phyloP scores from a whole-genome alignment of 2,888 invertebrate species.

The Thymelicus acteon region DNA sequence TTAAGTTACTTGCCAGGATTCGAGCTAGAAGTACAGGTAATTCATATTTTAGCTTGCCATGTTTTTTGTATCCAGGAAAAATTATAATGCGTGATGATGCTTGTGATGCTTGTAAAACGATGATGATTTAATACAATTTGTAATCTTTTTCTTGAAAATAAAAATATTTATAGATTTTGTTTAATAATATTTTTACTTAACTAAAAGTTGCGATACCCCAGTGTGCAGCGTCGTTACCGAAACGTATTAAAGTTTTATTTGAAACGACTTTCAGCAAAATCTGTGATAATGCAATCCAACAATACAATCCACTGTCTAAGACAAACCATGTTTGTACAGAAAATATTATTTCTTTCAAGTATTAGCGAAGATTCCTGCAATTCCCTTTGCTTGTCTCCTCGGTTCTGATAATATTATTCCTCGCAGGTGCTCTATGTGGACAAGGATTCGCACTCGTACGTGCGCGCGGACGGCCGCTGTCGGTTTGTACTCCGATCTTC shows the following conservation, averaged over 20 bases:
- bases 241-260: background rate
- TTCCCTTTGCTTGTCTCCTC: slow-evolving; percentile 7
- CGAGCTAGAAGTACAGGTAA: slow-evolving; percentile 92
- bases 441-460: slow-evolving; percentile 90
- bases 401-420: slow-evolving; percentile 32
- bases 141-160: too few species aligned
- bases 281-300: background rate
- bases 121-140: too few species aligned
- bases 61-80: background rate
- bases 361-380: slow-evolving; percentile 6
- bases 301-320: background rate
- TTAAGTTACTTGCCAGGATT: slow-evolving; percentile 92
- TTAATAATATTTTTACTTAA: too few species aligned
- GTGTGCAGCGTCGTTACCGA: too few species aligned
- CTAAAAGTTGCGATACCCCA: too few species aligned
- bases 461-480: slow-evolving; percentile 89
- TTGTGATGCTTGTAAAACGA: too few species aligned
- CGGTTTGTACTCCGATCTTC: slow-evolving; percentile 91
- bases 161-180: too few species aligned
- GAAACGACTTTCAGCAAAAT: background rate
- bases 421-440: slow-evolving; percentile 89
- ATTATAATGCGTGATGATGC: too few species aligned
- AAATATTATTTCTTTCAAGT: slow-evolving; percentile 17
- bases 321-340: background rate
- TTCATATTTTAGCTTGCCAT: slow-evolving; percentile 35